Evolutionary conservation across 2,888 invertebrate genomes (phyloP).

Genomic region (Pollenia labialis): DNA sequence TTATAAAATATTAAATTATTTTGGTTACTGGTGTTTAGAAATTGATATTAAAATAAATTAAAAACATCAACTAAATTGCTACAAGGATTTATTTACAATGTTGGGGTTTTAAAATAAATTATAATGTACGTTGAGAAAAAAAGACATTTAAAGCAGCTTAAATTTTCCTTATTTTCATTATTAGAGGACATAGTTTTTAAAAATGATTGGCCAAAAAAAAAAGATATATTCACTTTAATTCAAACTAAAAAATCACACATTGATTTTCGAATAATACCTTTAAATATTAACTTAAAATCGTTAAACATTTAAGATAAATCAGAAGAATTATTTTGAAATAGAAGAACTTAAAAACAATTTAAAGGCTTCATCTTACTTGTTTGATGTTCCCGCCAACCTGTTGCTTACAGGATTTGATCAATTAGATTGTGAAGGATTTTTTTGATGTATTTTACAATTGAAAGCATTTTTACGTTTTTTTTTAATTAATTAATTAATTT

Average conservation of each 20-base stretch:
- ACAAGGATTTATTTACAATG: conserved; percentile 52
- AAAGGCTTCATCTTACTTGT: conserved; percentile 87
- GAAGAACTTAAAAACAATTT: not conserved
- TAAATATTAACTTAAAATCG: conserved; percentile 7
- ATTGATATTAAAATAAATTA: conserved; percentile 19
- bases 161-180: conserved; percentile 30
- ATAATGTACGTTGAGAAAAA: conserved; percentile 28
- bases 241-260: conserved; percentile 24
- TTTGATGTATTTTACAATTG: conserved; percentile 46
- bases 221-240: conserved; percentile 5
- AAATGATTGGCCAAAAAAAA: conserved; percentile 69
- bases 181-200: conserved; percentile 83
- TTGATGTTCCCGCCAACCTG: conserved; percentile 91
- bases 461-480: conserved; percentile 27
- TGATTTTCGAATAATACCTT: conserved; percentile 7
- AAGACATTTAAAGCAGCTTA: conserved; percentile 64
- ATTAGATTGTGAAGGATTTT: conserved; percentile 34
- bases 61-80: conserved; percentile 58
- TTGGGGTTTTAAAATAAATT: conserved; percentile 19
- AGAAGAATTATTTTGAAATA: conserved; percentile 3
- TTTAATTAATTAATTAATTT: no score
- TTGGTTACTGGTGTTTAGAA: conserved; percentile 40
- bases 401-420: conserved; percentile 55
- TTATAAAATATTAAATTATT: conserved; percentile 33
- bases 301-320: conserved; percentile 11